Conservation (phyloP, 1,140 invertebrate species). For the Brachionus rotundiformis region DNA sequence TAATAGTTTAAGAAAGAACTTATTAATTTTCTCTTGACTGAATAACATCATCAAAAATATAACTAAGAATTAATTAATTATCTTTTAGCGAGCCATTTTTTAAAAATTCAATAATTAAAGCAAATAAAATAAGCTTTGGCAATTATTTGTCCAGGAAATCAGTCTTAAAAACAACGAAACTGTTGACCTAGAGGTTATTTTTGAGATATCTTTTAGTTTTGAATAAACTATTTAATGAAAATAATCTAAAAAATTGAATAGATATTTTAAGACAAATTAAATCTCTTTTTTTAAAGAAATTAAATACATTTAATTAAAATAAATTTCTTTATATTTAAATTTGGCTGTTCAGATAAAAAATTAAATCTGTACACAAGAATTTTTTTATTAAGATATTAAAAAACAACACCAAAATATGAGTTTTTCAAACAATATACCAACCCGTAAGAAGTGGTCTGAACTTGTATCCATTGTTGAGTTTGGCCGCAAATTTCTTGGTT, state of each 20-base stretch:
- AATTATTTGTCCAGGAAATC: too few species aligned
- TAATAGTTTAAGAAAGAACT: too few species aligned
- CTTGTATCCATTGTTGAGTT: slow-evolving; percentile 46
- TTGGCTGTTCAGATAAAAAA: background rate
- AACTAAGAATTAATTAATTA: too few species aligned
- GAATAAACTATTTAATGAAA: too few species aligned
- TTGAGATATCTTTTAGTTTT: too few species aligned
- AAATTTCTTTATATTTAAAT: background rate
- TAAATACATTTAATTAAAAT: background rate
- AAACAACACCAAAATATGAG: background rate
- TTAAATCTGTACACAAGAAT: background rate
- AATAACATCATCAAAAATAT: background rate
- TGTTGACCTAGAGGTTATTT: too few species aligned
- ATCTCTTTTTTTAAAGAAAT: background rate
- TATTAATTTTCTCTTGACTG: too few species aligned
- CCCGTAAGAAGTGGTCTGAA: background rate
- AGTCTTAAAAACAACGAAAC: too few species aligned
- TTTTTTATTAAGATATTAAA: background rate
- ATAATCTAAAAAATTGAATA: background rate
- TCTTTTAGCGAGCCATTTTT: too few species aligned
- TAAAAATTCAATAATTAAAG: too few species aligned
- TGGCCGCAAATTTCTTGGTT: slow-evolving; percentile 24
- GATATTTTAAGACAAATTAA: background rate
- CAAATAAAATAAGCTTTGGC: too few species aligned
- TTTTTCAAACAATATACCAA: background rate